These are phyloP conservation scores for Hydropsyche tenuis DNA, from an alignment of 1,140 invertebrate species.

Conservation along the genomic window DNA sequence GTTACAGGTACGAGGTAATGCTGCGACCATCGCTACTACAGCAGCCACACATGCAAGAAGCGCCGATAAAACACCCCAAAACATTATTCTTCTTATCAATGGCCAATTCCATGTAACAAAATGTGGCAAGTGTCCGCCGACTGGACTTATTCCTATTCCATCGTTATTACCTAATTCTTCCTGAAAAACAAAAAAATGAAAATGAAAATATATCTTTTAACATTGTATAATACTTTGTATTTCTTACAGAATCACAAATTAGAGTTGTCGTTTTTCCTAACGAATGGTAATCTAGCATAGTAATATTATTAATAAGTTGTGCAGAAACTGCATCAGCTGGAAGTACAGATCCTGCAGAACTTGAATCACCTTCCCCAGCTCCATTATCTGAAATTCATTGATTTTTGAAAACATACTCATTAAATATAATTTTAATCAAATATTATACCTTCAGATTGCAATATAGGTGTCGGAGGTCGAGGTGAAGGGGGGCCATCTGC, in stretches of 20 bases:
- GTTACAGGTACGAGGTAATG: slow-evolving; percentile 74
- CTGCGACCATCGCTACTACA: slow-evolving; percentile 72
- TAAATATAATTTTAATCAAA: not conserved
- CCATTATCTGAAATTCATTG: slow-evolving; percentile 45
- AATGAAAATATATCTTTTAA: too few relatives aligned
- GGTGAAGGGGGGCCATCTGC: slow-evolving; percentile 44
- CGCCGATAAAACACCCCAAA: slow-evolving; percentile 73
- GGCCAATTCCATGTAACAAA: slow-evolving; percentile 86
- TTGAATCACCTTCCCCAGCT: slow-evolving; percentile 58
- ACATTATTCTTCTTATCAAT: slow-evolving; percentile 73
- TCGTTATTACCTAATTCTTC: slow-evolving; percentile 55
- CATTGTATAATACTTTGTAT: too few relatives aligned
- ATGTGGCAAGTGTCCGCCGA: slow-evolving; percentile 58
- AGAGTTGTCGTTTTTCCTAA: slow-evolving; percentile 57
- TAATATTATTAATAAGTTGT: slow-evolving; percentile 62
- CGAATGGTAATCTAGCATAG: slow-evolving; percentile 62
- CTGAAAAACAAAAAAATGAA: slow-evolving; percentile 51
- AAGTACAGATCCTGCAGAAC: slow-evolving; percentile 58
- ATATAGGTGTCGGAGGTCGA: slow-evolving; percentile 38
- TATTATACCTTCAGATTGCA: slow-evolving; percentile 25
- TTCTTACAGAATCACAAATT: slow-evolving; percentile 31
- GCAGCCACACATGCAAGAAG: slow-evolving; percentile 72
- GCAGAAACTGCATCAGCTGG: slow-evolving; percentile 61
- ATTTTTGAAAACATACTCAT: not conserved
- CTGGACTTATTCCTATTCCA: slow-evolving; percentile 54